Evolutionary conservation across 2,113 vertebrate species (phyloP).

Genomic region (Ictalurus furcatus): DNA sequence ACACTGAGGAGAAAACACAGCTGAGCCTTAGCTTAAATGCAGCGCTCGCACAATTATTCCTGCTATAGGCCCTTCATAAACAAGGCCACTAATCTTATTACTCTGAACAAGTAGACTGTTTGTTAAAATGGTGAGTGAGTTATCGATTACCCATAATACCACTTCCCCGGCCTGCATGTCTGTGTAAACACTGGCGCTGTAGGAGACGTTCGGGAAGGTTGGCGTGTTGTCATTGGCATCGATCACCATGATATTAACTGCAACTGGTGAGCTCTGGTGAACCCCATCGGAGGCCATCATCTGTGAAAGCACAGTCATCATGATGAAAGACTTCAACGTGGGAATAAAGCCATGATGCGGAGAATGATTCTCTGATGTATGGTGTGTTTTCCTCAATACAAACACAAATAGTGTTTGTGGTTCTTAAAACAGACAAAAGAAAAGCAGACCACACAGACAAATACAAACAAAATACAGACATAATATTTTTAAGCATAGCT

Average conservation of each 20-base stretch:
- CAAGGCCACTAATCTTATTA: constrained; percentile 37
- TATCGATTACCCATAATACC: constrained; percentile 79
- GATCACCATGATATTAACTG: constrained; percentile 85
- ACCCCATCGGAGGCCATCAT: constrained; percentile 92
- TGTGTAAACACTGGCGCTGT: constrained; percentile 86
- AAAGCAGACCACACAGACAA: background rate
- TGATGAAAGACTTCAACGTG: background rate
- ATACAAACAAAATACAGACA: background rate
- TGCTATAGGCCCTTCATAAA: constrained; percentile 37
- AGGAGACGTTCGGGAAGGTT: constrained; percentile 89
- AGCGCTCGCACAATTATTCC: constrained; percentile 45
- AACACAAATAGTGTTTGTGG: background rate
- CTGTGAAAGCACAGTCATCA: constrained; percentile 65
- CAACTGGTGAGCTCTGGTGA: constrained; percentile 85
- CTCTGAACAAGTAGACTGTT: constrained; percentile 40
- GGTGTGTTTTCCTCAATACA: background rate
- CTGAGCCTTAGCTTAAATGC: constrained; percentile 14
- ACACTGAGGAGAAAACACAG: constrained; percentile 7
- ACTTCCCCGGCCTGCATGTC: constrained; percentile 86
- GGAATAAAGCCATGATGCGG: constrained; percentile 13
- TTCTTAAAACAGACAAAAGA: background rate
- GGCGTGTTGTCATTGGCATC: constrained; percentile 96
- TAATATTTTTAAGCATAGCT: background rate
- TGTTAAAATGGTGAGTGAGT: constrained; percentile 33
- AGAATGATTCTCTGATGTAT: background rate